Base-by-base conservation (phyloP, 2,113 vertebrate species). In the Tyrannus savana region DNA sequence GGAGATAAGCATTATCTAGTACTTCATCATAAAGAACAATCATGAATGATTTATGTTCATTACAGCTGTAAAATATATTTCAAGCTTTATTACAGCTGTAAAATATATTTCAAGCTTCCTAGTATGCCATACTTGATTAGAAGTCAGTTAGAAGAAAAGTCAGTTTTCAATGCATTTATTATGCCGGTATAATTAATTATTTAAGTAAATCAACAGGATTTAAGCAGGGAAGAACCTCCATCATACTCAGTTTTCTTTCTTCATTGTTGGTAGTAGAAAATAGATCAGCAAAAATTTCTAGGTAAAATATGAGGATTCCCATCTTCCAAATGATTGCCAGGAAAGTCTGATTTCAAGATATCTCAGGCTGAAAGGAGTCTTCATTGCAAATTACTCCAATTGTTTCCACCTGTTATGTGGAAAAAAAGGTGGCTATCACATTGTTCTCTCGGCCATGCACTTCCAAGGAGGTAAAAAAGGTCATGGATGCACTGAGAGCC, bases 381-480 rank as follows among this genome's bases (percentile, higher is more conserved):
- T 28, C 69, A 33, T 37, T 6, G 64, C 49, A 3, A 67, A 67
- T 25, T 58, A 30, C 24, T 63, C 25, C 39, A 77, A 31, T 19
- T 6, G 39, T 41, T 21, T 68, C 39, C 2, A 4, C 10, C 21
- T 50, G 5, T 33, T 90, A 30, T 1, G 0, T 27, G 9, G 19
- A 47, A 69, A 78, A 63, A 74, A 74, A 42, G 1, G 3, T 52
- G 59, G 9, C 30, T 37, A 15, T 59, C 39, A 19, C 35, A 76
- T 59, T 0, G 0, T 28, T n/a, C 25, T 60, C 39, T 64, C 24
- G 24, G 35, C 22, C 68, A 22, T 1, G 1, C 0, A 2, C 14
- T 89, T 63, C 35, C 3, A 3, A 50, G 24, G 22, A 86, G 24
- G 8, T 2, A 10, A 53, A 68, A 31, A 81, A 37, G 33, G 28